Conservation (phyloP, 2,113 vertebrate genomes). For the Perccottus glenii region DNA sequence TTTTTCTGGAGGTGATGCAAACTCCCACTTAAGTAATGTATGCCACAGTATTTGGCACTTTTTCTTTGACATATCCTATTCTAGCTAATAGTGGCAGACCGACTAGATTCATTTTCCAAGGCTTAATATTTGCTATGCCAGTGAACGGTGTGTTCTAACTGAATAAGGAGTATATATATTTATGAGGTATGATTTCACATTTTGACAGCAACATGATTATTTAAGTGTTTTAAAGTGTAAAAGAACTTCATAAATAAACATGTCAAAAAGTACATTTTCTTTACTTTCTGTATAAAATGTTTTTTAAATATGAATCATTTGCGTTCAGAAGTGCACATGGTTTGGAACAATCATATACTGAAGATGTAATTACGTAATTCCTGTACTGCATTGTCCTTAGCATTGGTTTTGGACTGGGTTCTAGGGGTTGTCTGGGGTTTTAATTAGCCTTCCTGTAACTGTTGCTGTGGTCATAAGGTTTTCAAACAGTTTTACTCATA, state of each 20-base stretch:
- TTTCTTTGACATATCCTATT: conserved; percentile 49
- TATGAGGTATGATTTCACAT: too few species aligned
- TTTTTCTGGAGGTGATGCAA: conserved; percentile 78
- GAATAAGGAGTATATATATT: too few species aligned
- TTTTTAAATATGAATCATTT: conserved; percentile 45
- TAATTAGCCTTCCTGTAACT: too few species aligned
- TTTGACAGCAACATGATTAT: too few species aligned
- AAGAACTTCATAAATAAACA: conserved; percentile 64
- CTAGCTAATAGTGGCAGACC: conserved; percentile 36
- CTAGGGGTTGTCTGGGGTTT: too few species aligned
- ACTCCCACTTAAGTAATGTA: conserved; percentile 71
- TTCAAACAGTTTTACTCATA: too few species aligned
- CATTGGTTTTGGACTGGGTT: too few species aligned
- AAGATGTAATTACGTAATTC: conserved; percentile 13
- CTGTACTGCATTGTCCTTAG: too few species aligned
- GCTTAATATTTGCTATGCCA: too few species aligned
- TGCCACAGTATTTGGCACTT: conserved; percentile 46
- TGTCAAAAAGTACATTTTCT: conserved; percentile 47
- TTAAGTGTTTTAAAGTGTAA: conserved; percentile 26
- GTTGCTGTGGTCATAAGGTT: too few species aligned
- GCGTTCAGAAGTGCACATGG: conserved; percentile 20
- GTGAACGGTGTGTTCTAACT: too few species aligned
- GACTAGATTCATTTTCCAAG: too few species aligned
- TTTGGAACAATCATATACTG: conserved; percentile 50
- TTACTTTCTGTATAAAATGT: conserved; percentile 45